Percentiles rank a stretch among this genome's conserved stretches.
Evolutionary conservation across 2,888 invertebrate genomes (phyloP).

Genomic region (Agrochola lota): DNA sequence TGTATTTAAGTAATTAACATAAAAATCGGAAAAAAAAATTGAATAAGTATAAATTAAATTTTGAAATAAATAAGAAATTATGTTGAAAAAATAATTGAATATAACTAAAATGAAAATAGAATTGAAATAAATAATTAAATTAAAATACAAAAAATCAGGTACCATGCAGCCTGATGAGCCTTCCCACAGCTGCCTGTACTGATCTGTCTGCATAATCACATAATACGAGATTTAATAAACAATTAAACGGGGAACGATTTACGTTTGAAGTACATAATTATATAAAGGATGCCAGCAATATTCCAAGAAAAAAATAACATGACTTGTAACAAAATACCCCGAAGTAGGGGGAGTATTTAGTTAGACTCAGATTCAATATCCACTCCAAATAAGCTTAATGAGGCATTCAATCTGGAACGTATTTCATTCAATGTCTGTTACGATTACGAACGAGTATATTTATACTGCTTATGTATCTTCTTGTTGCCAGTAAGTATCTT

Average conservation of each 20-base stretch:
- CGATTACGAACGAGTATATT: conserved; percentile 28
- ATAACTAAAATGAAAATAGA: no score
- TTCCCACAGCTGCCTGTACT: no score
- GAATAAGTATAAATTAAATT: no score
- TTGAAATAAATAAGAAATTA: no score
- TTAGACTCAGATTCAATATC: conserved; percentile 33
- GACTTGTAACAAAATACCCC: conserved; percentile 20
- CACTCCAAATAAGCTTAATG: conserved; percentile 40
- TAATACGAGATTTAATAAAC: neutral
- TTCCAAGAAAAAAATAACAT: conserved; percentile 16
- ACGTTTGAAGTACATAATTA: neutral
- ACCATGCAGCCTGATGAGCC: no score
- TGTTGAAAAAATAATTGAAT: no score
- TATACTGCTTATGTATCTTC: conserved; percentile 15
- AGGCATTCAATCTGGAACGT: conserved; percentile 40
- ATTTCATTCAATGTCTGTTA: conserved; percentile 37
- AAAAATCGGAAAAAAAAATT: no score
- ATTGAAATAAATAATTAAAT: no score
- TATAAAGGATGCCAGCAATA: neutral
- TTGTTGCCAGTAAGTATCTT: conserved; percentile 38
- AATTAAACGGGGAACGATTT: neutral
- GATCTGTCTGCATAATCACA: neutral
- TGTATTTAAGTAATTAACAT: no score
- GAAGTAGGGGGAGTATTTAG: neutral
- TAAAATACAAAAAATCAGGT: no score